Percentiles rank a stretch among this genome's conserved stretches.
Evolutionary conservation across 2,888 invertebrate genomes (phyloP).

Genomic region (Eumerus sabulonum): DNA sequence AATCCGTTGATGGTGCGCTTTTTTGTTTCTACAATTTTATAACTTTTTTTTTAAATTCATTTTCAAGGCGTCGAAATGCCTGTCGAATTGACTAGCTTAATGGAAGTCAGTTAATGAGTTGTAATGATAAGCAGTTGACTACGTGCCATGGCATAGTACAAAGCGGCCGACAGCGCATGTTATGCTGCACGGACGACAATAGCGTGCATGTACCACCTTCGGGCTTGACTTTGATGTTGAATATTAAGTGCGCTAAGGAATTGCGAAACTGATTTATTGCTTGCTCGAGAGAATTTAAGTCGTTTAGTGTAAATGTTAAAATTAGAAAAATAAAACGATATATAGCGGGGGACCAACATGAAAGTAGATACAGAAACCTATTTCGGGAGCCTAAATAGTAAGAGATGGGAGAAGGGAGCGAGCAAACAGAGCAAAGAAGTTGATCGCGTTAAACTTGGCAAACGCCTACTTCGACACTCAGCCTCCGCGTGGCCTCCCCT

Average conservation of each 20-base stretch:
- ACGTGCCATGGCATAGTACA: constrained; percentile 42
- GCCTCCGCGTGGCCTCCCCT: too few relatives aligned
- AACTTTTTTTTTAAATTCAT: constrained; percentile 3
- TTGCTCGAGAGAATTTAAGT: too few relatives aligned
- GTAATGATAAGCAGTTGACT: constrained; percentile 41
- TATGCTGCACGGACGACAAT: constrained; percentile 9
- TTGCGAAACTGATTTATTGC: constrained; percentile 29
- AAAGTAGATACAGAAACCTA: too few relatives aligned
- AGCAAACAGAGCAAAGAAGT: too few relatives aligned
- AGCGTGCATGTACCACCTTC: constrained; percentile 26
- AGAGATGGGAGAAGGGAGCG: too few relatives aligned
- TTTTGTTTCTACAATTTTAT: constrained; percentile 9
- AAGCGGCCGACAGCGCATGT: constrained; percentile 33
- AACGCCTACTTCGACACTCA: too few relatives aligned
- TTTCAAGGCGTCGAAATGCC: constrained; percentile 49
- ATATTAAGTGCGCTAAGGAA: constrained; percentile 25
- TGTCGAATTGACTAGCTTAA: constrained; percentile 41
- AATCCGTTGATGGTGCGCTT: constrained; percentile 11
- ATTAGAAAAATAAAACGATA: too few relatives aligned
- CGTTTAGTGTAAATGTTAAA: too few relatives aligned
- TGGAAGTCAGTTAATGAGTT: constrained; percentile 46
- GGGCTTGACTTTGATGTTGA: constrained; percentile 9
- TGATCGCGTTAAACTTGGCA: too few relatives aligned
- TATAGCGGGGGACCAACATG: too few relatives aligned
- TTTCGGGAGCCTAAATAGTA: too few relatives aligned